Conservation (phyloP, 2,797 vertebrate species). For the Darevskia mixta region DNA sequence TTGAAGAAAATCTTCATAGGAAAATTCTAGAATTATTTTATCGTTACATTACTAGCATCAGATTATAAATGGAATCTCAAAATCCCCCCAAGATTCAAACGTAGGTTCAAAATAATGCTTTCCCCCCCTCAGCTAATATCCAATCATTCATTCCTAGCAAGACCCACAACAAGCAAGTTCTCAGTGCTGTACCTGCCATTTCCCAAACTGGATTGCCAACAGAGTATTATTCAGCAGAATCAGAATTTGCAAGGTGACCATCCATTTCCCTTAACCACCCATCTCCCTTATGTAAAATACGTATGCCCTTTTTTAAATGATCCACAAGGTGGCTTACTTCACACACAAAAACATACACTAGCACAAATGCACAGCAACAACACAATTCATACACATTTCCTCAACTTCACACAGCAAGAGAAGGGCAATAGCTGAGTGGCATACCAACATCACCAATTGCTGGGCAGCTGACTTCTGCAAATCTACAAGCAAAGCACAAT, state of each 20-base stretch:
- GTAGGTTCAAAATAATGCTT: background rate
- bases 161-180: background rate
- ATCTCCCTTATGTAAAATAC: background rate
- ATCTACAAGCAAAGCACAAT: accelerated
- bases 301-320: background rate
- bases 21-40: background rate
- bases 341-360: background rate
- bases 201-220: background rate
- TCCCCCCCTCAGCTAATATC: background rate
- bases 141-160: background rate
- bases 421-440: too few species aligned
- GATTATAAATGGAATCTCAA: background rate
- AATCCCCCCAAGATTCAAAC: background rate
- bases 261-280: too few species aligned
- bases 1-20: background rate
- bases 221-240: background rate
- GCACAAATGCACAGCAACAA: background rate
- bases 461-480: background rate
- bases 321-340: background rate
- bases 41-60: background rate
- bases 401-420: background rate
- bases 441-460: background rate
- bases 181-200: background rate
- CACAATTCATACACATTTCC: background rate
- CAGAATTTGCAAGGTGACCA: background rate